Conservation (phyloP, 2,797 vertebrate species). For the Arremon brunneinucha region DNA sequence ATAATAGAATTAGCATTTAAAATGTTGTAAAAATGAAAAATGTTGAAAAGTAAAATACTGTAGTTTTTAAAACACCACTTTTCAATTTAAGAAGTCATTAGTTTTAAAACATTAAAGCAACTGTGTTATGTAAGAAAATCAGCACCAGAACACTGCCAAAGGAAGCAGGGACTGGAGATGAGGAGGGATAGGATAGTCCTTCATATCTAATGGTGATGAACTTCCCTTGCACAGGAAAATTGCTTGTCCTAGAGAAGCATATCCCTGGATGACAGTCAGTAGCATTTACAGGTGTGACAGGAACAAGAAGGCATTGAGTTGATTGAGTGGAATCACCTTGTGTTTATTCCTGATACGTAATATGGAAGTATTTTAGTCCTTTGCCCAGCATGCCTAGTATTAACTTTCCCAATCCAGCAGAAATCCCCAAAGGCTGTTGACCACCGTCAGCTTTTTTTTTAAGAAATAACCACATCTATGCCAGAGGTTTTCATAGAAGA, state of each 20-base stretch:
- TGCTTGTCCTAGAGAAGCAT: not conserved
- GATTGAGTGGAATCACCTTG: not conserved
- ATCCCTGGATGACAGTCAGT: not conserved
- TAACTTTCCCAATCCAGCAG: not conserved
- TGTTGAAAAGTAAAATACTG: not conserved
- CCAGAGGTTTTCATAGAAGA: not conserved
- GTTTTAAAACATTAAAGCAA: conserved; percentile 13
- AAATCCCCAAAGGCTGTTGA: not conserved
- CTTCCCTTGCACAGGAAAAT: not conserved
- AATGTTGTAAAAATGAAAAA: conserved; percentile 11
- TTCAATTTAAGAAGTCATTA: conserved; percentile 9
- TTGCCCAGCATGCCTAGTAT: not conserved
- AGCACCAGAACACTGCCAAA: not conserved
- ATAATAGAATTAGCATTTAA: conserved; percentile 53
- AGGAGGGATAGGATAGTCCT: not conserved
- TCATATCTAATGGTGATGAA: not conserved
- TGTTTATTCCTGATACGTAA: not conserved
- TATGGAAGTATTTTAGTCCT: not conserved
- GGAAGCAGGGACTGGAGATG: not conserved
- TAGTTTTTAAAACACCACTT: not conserved
- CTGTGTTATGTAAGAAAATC: not conserved
- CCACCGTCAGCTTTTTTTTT: not conserved
- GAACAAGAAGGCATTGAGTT: not conserved
- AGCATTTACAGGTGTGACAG: not conserved
- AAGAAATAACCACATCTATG: not conserved